A percentile compares a stretch with the other conserved stretches of the same genome.
phyloP scores from a whole-genome alignment of 1,140 invertebrate genomes.

The Agrilus planipennis region DNA sequence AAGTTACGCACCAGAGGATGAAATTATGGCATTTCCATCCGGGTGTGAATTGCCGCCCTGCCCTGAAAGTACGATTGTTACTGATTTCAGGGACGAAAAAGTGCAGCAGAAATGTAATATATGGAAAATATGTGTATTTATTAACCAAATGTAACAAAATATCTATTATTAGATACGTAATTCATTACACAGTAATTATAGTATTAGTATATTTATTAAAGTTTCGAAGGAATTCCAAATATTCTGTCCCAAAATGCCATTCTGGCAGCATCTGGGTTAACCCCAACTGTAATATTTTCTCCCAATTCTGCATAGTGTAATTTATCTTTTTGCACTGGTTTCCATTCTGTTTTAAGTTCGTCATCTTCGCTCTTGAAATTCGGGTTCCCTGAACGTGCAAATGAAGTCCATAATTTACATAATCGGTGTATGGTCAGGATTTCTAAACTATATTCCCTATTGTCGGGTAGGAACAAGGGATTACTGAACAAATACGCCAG shows the following conservation, averaged over 20 bases:
- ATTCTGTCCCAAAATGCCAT: constrained; percentile 41
- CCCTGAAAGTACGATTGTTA: no score
- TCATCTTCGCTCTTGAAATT: constrained; percentile 9
- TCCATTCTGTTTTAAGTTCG: constrained; percentile 13
- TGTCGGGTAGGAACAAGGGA: constrained; percentile 13
- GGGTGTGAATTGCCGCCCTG: no score
- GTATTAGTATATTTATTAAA: no score
- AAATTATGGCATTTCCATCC: no score
- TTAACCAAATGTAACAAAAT: no score
- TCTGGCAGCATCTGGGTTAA: constrained; percentile 35
- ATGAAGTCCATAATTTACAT: constrained; percentile 34
- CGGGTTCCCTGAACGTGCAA: constrained; percentile 31
- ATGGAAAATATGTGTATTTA: no score
- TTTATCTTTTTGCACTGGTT: constrained; percentile 11
- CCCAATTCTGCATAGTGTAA: constrained; percentile 36
- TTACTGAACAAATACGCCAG: constrained; percentile 17
- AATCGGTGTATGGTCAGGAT: constrained; percentile 16
- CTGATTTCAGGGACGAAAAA: no score
- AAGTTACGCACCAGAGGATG: no score
- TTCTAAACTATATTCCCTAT: constrained; percentile 9
- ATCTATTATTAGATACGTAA: no score
- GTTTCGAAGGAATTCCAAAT: no score
- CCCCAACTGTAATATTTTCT: constrained; percentile 32
- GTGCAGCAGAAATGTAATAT: no score
- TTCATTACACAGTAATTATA: no score